These are phyloP conservation scores for Solen grandis DNA, from an alignment of 1,140 invertebrate species.

Conservation along the genomic window DNA sequence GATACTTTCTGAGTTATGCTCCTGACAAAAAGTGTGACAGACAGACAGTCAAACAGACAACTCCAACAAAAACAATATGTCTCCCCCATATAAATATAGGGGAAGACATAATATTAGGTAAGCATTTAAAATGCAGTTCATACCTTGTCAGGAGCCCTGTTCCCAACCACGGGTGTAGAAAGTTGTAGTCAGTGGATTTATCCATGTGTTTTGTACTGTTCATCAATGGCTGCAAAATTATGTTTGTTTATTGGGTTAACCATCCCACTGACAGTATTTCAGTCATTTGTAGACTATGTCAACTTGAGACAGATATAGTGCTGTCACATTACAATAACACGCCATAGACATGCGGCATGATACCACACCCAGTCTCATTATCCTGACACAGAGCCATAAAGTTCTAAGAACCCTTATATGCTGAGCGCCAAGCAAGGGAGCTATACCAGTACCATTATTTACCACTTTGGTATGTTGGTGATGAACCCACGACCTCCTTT, in stretches of 20 bases:
- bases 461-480: not conserved
- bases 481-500: not conserved
- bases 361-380: not conserved
- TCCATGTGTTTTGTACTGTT: conserved; percentile 89
- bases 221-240: conserved; percentile 82
- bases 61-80: too few species aligned
- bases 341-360: not conserved
- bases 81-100: too few species aligned
- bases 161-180: conserved; percentile 83
- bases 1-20: too few species aligned
- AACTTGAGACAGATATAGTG: not conserved
- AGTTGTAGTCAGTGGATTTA: conserved; percentile 88
- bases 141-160: conserved; percentile 77
- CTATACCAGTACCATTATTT: not conserved
- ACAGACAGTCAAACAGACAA: too few species aligned
- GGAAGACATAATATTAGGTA: too few species aligned
- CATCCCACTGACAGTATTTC: not conserved
- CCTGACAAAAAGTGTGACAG: too few species aligned
- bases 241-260: not conserved
- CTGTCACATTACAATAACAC: not conserved
- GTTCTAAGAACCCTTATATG: not conserved
- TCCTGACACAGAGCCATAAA: not conserved
- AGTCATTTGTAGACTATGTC: not conserved
- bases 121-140: too few species aligned
- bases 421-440: not conserved